phyloP scores from a whole-genome alignment of 2,888 invertebrate genomes.

The Tethea ocularis region DNA sequence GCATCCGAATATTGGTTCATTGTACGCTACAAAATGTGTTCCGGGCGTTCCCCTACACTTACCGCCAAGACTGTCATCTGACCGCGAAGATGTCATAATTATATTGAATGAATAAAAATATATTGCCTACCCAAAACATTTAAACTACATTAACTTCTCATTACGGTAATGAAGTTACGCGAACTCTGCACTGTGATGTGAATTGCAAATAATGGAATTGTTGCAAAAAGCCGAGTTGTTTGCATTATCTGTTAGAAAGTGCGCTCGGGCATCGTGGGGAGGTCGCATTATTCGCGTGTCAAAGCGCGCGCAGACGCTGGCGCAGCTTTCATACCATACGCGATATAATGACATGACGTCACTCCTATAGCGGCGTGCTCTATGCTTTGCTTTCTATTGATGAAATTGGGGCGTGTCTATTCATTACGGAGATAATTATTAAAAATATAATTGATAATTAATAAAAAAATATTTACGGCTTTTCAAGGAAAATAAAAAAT shows the following conservation, averaged over 20 bases:
- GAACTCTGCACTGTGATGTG: constrained; percentile 27
- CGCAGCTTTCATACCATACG: constrained; percentile 50
- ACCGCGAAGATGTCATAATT: neutral
- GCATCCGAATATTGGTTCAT: too few relatives aligned
- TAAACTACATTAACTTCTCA: constrained; percentile 24
- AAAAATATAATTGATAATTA: too few relatives aligned
- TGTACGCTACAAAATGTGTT: neutral
- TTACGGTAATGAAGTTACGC: constrained; percentile 34
- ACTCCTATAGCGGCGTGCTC: neutral
- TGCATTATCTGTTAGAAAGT: constrained; percentile 41
- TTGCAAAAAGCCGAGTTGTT: constrained; percentile 30
- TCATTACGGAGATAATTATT: neutral
- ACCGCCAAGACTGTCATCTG: neutral
- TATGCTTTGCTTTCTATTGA: constrained; percentile 20
- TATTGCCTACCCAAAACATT: neutral
- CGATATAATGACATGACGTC: constrained; percentile 11
- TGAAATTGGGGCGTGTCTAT: constrained; percentile 14
- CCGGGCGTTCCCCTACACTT: neutral
- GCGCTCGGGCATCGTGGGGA: constrained; percentile 27
- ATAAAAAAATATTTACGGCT: too few relatives aligned
- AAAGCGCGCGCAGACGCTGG: constrained; percentile 13
- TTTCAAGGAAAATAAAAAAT: too few relatives aligned
- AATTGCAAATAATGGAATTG: constrained; percentile 27
- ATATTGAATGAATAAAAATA: neutral
- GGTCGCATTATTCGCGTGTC: constrained; percentile 34